Evolutionary conservation across 1,140 invertebrate genomes (phyloP).

Genomic region (Papilio dardanus): DNA sequence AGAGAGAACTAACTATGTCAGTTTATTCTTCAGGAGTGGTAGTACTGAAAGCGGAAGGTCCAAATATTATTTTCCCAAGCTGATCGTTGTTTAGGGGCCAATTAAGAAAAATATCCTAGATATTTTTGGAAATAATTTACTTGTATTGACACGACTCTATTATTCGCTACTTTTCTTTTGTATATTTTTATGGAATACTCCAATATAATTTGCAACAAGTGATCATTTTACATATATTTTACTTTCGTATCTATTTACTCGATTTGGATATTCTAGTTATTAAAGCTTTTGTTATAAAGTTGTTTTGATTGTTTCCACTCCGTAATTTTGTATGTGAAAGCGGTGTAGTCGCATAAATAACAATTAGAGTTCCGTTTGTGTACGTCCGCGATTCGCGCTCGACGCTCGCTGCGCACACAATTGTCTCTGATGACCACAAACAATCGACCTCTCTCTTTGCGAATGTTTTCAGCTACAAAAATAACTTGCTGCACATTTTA

Average conservation of each 20-base stretch:
- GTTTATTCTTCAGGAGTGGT: no score
- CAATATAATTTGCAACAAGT: not conserved
- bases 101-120: no score
- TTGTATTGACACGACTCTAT: no score
- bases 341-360: not conserved
- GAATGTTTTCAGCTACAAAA: not conserved
- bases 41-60: no score
- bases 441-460: not conserved
- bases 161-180: no score
- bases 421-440: not conserved
- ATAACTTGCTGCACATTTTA: not conserved
- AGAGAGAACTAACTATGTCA: no score
- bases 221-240: no score
- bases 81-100: no score
- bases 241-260: not conserved
- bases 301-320: not conserved
- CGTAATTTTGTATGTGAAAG: not conserved
- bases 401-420: not conserved
- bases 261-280: not conserved
- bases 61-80: no score
- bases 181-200: no score
- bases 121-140: no score
- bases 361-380: not conserved
- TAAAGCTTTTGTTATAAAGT: not conserved
- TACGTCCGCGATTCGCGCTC: not conserved